phyloP scores from a whole-genome alignment of 2,113 vertebrate species.

The Petaurus breviceps region DNA sequence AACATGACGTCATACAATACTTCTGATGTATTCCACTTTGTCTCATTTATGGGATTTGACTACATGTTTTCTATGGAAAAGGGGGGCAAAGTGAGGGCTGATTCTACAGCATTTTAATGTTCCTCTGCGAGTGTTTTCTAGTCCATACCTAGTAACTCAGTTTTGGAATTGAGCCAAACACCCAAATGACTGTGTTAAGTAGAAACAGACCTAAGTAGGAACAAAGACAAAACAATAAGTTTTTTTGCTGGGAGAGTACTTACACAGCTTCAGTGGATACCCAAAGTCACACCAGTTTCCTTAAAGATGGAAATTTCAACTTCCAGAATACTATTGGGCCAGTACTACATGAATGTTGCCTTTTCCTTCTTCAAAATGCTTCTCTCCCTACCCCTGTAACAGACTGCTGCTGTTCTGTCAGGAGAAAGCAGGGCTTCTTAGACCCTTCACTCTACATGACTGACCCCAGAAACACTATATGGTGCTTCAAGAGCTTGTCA shows the following conservation, averaged over 20 bases:
- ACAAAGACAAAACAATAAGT: not conserved
- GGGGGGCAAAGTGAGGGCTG: not conserved
- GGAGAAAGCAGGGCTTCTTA: conserved; percentile 63
- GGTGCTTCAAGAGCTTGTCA: conserved; percentile 46
- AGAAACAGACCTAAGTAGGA: not conserved
- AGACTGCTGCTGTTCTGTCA: conserved; percentile 45
- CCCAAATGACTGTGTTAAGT: not conserved
- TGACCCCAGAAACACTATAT: conserved; percentile 58
- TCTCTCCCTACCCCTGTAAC: conserved; percentile 14
- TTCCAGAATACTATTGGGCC: conserved; percentile 55
- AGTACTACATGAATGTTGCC: not conserved
- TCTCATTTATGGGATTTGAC: not conserved
- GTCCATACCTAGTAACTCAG: not conserved
- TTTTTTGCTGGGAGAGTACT: not conserved
- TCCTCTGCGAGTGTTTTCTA: not conserved
- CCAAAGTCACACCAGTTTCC: not conserved
- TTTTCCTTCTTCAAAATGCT: not conserved
- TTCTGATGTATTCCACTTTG: not conserved
- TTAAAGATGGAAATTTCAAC: conserved; percentile 35
- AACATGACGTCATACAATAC: not conserved
- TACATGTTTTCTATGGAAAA: not conserved
- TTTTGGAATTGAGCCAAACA: not conserved
- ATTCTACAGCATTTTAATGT: not conserved
- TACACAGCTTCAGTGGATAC: not conserved
- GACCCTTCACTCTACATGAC: conserved; percentile 63